Conservation (phyloP, 2,797 vertebrate species). For the Mormyrus hasselquistii region DNA sequence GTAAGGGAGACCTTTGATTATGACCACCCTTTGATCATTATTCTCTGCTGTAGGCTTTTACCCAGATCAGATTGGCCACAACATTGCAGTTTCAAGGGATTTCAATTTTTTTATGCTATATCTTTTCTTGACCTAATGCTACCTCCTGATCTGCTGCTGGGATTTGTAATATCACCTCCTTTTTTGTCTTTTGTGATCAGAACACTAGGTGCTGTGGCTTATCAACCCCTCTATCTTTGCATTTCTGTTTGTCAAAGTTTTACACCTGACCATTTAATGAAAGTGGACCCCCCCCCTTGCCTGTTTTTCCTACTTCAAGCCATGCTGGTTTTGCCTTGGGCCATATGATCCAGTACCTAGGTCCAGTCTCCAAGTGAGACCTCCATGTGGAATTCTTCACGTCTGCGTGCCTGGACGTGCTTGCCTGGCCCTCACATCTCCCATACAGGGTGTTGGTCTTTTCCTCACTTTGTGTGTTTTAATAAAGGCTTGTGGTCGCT, state of each 20-base stretch:
- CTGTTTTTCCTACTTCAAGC: neutral
- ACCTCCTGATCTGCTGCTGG: neutral
- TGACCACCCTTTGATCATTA: neutral
- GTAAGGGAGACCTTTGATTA: neutral
- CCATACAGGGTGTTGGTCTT: neutral
- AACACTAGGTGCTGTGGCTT: neutral
- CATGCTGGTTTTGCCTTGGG: neutral
- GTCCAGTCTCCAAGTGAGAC: neutral
- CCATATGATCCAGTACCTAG: neutral
- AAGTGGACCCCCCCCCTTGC: neutral
- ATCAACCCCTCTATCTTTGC: neutral
- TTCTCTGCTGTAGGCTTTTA: neutral
- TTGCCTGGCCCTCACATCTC: neutral
- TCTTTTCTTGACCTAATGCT: neutral
- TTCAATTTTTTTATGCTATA: neutral
- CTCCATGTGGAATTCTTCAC: neutral
- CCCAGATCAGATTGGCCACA: neutral
- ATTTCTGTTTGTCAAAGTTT: neutral
- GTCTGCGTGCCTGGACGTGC: neutral
- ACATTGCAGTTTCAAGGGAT: neutral
- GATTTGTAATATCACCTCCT: neutral
- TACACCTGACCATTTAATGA: neutral
- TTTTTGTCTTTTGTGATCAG: neutral
- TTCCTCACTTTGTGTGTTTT: neutral
- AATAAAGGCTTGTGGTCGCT: neutral